Evolutionary conservation across 2,113 vertebrate genomes (phyloP).

Genomic region (Atherinomorus stipes): DNA sequence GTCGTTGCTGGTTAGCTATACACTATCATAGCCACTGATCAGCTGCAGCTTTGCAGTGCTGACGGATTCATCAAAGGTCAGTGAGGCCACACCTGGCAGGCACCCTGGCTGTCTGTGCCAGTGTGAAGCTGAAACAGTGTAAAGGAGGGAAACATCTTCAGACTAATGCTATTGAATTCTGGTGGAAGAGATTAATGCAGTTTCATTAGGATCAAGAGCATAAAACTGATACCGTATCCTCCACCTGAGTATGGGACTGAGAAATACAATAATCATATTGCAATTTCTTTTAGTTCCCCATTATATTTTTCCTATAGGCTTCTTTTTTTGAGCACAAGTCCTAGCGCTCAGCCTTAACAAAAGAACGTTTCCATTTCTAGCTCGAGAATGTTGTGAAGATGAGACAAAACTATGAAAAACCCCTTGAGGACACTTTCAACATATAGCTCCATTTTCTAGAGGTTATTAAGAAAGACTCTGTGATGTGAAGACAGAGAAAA

Average conservation of each 20-base stretch:
- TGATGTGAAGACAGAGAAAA: slow-evolving; percentile 13
- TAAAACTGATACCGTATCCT: slow-evolving; percentile 34
- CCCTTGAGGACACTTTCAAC: slow-evolving; percentile 39
- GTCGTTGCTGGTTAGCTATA: slow-evolving; percentile 31
- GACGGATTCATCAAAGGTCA: slow-evolving; percentile 55
- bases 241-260: slow-evolving; percentile 9
- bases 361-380: slow-evolving; percentile 46
- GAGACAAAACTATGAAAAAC: slow-evolving; percentile 41
- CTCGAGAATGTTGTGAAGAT: slow-evolving; percentile 53
- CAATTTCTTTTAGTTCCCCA: slow-evolving; percentile 16
- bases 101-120: slow-evolving; percentile 16
- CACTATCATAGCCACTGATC: slow-evolving; percentile 44
- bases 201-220: slow-evolving; percentile 61
- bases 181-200: slow-evolving; percentile 48
- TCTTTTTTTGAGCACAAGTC: slow-evolving; percentile 19
- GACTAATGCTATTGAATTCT: slow-evolving; percentile 52
- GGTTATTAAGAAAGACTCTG: slow-evolving; percentile 28
- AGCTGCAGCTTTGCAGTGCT: slow-evolving; percentile 43
- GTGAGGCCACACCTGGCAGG: slow-evolving; percentile 50
- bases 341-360: slow-evolving; percentile 47
- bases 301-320: slow-evolving; percentile 21
- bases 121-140: slow-evolving; percentile 7
- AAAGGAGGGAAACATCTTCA: slow-evolving; percentile 6
- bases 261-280: slow-evolving; percentile 18
- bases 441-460: slow-evolving; percentile 1